Evolutionary conservation across 1,140 invertebrate genomes (phyloP).

Genomic region (Ooceraea biroi): DNA sequence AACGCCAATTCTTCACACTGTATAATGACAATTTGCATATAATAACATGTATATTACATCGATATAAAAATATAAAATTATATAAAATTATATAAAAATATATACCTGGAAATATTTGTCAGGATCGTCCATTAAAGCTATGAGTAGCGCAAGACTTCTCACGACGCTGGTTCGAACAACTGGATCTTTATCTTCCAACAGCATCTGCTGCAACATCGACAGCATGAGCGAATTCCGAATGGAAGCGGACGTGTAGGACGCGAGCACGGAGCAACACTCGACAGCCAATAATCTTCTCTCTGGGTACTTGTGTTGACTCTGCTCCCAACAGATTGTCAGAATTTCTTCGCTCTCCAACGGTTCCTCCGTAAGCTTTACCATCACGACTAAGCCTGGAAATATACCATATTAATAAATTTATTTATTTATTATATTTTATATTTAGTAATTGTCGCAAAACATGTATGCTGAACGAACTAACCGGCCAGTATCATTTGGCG

Average conservation of each 20-base stretch:
- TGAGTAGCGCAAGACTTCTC: conserved; percentile 89
- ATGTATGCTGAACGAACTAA: conserved; percentile 68
- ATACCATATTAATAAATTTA: conserved; percentile 34
- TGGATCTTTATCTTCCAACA: conserved; percentile 90
- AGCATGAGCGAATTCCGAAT: conserved; percentile 91
- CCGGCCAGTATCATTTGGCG: conserved; percentile 90
- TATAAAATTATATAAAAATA: background rate
- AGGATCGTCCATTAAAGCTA: conserved; percentile 89
- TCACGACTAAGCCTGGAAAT: conserved; percentile 87
- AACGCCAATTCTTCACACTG: conserved; percentile 88
- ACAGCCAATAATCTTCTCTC: conserved; percentile 91
- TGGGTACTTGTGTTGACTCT: conserved; percentile 91
- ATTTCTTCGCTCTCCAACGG: conserved; percentile 89
- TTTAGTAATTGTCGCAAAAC: background rate
- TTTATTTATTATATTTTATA: conserved; percentile 45
- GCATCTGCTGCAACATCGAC: conserved; percentile 92
- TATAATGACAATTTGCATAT: conserved; percentile 58
- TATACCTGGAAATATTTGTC: conserved; percentile 90
- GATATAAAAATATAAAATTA: conserved; percentile 36
- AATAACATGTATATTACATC: background rate
- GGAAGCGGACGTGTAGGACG: conserved; percentile 90
- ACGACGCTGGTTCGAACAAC: conserved; percentile 89
- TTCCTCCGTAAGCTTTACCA: conserved; percentile 87
- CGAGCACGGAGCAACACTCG: conserved; percentile 91
- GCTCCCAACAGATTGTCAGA: conserved; percentile 93